phyloP scores from a whole-genome alignment of 2,113 vertebrate genomes.

The Solea solea region DNA sequence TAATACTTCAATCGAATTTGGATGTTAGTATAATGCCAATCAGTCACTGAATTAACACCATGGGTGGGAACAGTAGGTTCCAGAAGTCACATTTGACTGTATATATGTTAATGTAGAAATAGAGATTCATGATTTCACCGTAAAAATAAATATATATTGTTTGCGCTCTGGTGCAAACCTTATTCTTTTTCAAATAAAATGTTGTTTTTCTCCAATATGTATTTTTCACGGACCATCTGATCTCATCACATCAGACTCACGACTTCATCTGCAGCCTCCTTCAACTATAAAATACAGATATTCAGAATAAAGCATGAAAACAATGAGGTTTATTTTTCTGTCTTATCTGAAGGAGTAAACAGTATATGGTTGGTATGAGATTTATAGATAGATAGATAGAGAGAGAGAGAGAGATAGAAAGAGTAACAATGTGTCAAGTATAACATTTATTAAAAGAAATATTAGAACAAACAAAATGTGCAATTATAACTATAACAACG shows the following conservation, averaged over 20 bases:
- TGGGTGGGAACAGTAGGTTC: too few species aligned
- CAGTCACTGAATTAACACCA: too few species aligned
- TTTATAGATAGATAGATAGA: too few species aligned
- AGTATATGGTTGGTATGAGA: background rate
- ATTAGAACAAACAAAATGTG: too few species aligned
- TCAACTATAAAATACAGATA: background rate
- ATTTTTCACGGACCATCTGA: conserved; percentile 7
- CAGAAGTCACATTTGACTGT: too few species aligned
- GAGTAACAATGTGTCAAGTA: too few species aligned
- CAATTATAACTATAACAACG: too few species aligned
- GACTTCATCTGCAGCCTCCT: conserved; percentile 4
- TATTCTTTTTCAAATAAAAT: background rate
- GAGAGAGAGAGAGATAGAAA: too few species aligned
- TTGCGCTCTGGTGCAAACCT: background rate
- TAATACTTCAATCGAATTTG: too few species aligned
- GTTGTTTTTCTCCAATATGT: conserved; percentile 9
- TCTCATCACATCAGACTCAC: conserved; percentile 13
- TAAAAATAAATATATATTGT: background rate
- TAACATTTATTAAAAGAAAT: too few species aligned
- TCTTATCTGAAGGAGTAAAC: background rate
- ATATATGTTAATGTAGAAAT: background rate
- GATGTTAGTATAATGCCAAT: too few species aligned
- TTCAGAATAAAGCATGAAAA: conserved; percentile 2
- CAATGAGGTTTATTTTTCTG: background rate
- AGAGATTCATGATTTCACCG: background rate